Percentiles rank a stretch among this genome's conserved stretches.
phyloP scores from a whole-genome alignment of 1,140 invertebrate species.

The Copidosoma floridanum region DNA sequence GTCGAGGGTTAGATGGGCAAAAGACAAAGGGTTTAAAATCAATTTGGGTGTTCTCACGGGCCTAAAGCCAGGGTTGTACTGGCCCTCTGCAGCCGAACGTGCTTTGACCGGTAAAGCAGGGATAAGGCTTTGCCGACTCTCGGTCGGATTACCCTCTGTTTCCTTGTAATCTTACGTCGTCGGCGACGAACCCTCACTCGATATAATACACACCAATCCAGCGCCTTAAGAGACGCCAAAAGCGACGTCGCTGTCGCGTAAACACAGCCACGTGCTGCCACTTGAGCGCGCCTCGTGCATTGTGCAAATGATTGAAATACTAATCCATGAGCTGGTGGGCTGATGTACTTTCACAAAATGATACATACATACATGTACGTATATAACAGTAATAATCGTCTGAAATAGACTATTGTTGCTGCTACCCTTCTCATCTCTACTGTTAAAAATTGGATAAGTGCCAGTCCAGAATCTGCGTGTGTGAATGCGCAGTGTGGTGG shows the following conservation, averaged over 20 bases:
- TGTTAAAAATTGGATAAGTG: no score
- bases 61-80: no score
- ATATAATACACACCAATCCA: no score
- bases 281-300: slow-evolving; percentile 41
- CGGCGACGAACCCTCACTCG: slow-evolving; percentile 40
- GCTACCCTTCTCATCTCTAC: no score
- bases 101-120: slow-evolving; percentile 25
- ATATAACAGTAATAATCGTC: no score
- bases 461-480: slow-evolving; percentile 42
- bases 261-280: slow-evolving; percentile 50
- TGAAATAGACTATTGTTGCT: no score
- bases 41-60: slow-evolving; percentile 24
- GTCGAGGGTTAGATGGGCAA: neutral
- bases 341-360: no score
- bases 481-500: slow-evolving; percentile 27
- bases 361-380: no score
- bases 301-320: slow-evolving; percentile 56
- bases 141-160: slow-evolving; percentile 41
- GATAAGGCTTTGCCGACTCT: slow-evolving; percentile 38
- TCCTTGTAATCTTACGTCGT: neutral
- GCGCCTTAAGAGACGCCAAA: no score
- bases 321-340: slow-evolving; percentile 44
- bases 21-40: slow-evolving; percentile 24
- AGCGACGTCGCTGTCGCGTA: slow-evolving; percentile 40
- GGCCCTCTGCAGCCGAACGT: neutral